Evolutionary conservation across 2,888 invertebrate species (phyloP).

Genomic region (Venusia cambrica): DNA sequence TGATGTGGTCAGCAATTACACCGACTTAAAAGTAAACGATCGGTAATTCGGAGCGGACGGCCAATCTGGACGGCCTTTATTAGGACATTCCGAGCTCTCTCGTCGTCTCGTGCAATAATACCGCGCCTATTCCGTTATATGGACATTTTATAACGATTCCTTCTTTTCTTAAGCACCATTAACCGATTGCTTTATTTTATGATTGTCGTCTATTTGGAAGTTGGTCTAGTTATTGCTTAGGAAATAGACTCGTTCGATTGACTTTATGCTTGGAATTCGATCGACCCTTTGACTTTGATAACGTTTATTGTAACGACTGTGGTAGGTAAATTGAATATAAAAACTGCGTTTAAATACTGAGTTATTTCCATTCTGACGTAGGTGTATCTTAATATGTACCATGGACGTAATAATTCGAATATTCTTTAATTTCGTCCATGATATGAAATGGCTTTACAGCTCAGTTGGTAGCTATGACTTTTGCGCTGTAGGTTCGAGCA

Average conservation of each 20-base stretch:
- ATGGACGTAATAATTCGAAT: too few relatives aligned
- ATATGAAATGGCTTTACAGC: too few relatives aligned
- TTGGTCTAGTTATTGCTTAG: conserved; percentile 18
- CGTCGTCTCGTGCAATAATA: conserved; percentile 26
- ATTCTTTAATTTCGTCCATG: too few relatives aligned
- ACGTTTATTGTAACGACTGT: too few relatives aligned
- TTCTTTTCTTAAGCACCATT: conserved; percentile 18
- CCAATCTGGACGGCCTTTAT: conserved; percentile 48
- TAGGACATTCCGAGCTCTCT: conserved; percentile 36
- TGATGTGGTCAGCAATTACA: conserved; percentile 69
- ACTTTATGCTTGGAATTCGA: conserved; percentile 11
- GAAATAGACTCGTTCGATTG: conserved; percentile 14
- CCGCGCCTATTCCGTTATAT: conserved; percentile 20
- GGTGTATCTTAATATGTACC: too few relatives aligned
- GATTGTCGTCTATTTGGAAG: conserved; percentile 18
- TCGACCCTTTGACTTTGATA: conserved; percentile 17
- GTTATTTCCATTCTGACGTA: too few relatives aligned
- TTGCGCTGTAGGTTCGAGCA: too few relatives aligned
- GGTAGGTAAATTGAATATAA: too few relatives aligned
- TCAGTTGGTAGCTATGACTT: too few relatives aligned
- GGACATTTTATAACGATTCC: conserved; percentile 22
- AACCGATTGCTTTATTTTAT: conserved; percentile 16
- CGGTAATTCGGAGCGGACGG: conserved; percentile 62
- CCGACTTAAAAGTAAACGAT: conserved; percentile 67
- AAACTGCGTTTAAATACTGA: too few relatives aligned